Percentiles rank a stretch among this genome's conserved stretches.
phyloP scores from a whole-genome alignment of 2,113 vertebrate genomes.

The Orthonyx spaldingii region DNA sequence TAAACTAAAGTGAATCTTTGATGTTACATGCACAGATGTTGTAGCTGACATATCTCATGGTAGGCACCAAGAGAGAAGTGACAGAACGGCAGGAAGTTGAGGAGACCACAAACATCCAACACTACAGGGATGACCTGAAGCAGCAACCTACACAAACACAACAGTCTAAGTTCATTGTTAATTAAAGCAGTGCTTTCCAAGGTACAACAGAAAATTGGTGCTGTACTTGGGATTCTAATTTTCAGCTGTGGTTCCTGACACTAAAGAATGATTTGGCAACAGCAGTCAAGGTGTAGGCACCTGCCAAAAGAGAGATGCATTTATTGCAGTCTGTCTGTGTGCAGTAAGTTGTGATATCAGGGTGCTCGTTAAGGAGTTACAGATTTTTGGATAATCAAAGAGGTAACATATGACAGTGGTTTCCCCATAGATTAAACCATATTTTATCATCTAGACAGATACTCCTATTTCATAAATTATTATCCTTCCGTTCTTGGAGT shows the following conservation, averaged over 20 bases:
- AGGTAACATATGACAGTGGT: not conserved
- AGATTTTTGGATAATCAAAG: not conserved
- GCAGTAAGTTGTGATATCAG: not conserved
- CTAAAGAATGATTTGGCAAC: not conserved
- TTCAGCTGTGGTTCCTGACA: not conserved
- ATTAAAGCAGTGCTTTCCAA: not conserved
- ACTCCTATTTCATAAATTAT: not conserved
- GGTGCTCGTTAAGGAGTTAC: not conserved
- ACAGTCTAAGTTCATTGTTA: not conserved
- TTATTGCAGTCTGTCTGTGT: not conserved
- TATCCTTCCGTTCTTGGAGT: not conserved
- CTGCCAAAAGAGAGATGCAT: not conserved
- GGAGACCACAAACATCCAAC: slow-evolving; percentile 75
- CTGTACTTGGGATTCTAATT: not conserved
- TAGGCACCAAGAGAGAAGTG: slow-evolving; percentile 73
- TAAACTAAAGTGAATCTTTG: slow-evolving; percentile 75
- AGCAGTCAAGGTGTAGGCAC: rapidly evolving
- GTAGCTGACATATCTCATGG: slow-evolving; percentile 77
- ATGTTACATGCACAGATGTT: slow-evolving; percentile 76
- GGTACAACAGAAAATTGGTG: not conserved
- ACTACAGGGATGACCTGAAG: slow-evolving; percentile 56
- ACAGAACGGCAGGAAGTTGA: slow-evolving; percentile 75
- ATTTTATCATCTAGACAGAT: not conserved
- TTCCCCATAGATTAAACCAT: not conserved
- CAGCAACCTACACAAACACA: slow-evolving; percentile 26